These are phyloP conservation scores for Lobophora halterata DNA, from an alignment of 2,888 invertebrate species.

Conservation along the genomic window DNA sequence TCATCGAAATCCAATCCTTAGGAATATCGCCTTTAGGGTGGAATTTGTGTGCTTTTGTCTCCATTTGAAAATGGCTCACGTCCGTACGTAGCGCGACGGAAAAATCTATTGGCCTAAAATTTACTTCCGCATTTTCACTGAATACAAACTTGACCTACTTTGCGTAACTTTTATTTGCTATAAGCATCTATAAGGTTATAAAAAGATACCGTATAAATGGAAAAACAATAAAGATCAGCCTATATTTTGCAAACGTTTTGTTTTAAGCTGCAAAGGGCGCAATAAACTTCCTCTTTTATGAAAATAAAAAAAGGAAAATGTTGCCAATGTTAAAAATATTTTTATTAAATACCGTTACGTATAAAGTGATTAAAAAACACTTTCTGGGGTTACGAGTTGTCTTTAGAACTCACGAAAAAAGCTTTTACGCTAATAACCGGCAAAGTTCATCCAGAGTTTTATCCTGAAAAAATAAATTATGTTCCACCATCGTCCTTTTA, in stretches of 20 bases:
- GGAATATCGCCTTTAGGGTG: conserved; percentile 15
- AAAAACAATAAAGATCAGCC: conserved; percentile 23
- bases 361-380: no score
- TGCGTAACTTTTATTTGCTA: conserved; percentile 30
- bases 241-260: conserved; percentile 18
- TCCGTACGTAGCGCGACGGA: conserved; percentile 28
- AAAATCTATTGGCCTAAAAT: conserved; percentile 42
- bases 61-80: conserved; percentile 38
- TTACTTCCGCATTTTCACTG: conserved; percentile 36
- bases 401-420: neutral
- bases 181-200: conserved; percentile 33
- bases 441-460: conserved; percentile 7
- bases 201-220: conserved; percentile 36
- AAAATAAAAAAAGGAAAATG: no score
- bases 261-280: conserved; percentile 9
- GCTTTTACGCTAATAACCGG: neutral
- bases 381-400: no score
- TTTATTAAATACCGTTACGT: no score
- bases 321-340: no score
- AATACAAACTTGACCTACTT: conserved; percentile 43
- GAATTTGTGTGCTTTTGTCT: conserved; percentile 19
- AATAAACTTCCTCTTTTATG: conserved; percentile 7
- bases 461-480: conserved; percentile 1
- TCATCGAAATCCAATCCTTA: conserved; percentile 2
- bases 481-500: conserved; percentile 5